Percentiles rank a stretch among this genome's conserved stretches.
phyloP scores from a whole-genome alignment of 2,888 invertebrate genomes.

The Xestia c-nigrum region DNA sequence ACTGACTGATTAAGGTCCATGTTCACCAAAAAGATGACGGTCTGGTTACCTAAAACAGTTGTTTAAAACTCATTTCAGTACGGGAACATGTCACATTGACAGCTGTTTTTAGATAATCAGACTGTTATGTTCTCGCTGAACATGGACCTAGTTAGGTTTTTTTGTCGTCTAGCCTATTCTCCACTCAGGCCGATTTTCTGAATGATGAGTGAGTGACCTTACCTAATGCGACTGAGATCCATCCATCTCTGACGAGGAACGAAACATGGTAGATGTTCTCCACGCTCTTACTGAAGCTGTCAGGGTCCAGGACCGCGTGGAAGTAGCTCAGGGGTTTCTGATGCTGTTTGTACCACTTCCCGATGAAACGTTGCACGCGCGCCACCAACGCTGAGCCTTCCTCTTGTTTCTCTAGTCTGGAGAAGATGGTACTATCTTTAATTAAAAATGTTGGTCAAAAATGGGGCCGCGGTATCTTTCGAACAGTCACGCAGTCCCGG shows the following conservation, averaged over 20 bases:
- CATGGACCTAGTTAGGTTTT: no score
- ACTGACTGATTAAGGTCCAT: no score
- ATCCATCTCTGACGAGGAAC: conserved; percentile 91
- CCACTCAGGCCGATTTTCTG: not conserved
- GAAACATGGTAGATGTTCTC: conserved; percentile 92
- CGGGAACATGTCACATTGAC: no score
- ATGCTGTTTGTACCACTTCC: conserved; percentile 79
- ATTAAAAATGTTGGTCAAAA: no score
- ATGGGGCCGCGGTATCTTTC: no score
- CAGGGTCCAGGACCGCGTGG: conserved; percentile 90
- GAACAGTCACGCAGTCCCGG: no score
- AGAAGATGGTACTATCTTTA: not conserved
- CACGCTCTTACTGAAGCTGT: conserved; percentile 90
- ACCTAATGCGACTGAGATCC: conserved; percentile 88
- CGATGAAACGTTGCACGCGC: conserved; percentile 86
- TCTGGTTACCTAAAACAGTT: no score
- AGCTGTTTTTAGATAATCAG: no score
- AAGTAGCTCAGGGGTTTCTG: conserved; percentile 90
- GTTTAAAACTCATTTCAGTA: no score
- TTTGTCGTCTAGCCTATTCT: no score
- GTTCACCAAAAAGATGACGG: no score
- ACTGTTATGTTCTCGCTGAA: no score
- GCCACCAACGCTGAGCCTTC: conserved; percentile 90
- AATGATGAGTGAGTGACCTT: not conserved
- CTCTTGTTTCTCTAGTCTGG: conserved; percentile 87